Base-by-base conservation (phyloP, 2,113 vertebrate genomes). In the Atrichornis clamosus region DNA sequence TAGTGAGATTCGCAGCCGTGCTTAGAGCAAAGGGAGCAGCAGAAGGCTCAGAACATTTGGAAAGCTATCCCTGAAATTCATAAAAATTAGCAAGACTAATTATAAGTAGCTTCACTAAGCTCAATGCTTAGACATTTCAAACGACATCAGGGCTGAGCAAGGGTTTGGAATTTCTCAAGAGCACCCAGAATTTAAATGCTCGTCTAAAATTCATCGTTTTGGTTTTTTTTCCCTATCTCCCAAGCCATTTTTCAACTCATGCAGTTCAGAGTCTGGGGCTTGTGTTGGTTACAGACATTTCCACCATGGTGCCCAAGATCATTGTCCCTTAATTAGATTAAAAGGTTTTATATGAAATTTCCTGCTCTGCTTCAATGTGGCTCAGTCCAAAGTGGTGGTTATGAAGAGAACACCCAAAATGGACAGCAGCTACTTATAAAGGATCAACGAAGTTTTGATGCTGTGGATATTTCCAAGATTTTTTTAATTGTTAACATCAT, bases 1-100 rank as follows among this genome's bases (percentile, higher is more conserved):
- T 15, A 75, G 62, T 0, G 0, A 84, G 69, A 94, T 79, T 87
- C 53, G 12, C 73, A 89, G 84, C 79, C 60, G 1, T 7, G 65
- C 91, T 91, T 17, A 49, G 87, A 96, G 87, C 93, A 95, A 80
- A 7, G 28, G 32, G 86, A 95, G 74, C 89, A 90, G 83, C 95
- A 96, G 94, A 95, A 96, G 91, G 95, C 81, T 60, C 80, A 79
- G 93, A 95, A 90, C 81, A 92, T 91, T 96, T 94, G 87, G 91
- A 91, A 95, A 94, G 39, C 49, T 60, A 76, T 68, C 44, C 77
- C 32, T 0, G 0, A 96, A 92, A 91, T 60, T 91, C 84, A 82
- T 89, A 70, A 95, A 77, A 93, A 95, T 96, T 95, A 93, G 44
- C 89, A 91, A 82, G 69, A 89, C 73, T 95, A 97, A 95, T 95